These are phyloP conservation scores for Rhingia rostrata DNA, from an alignment of 2,888 invertebrate genomes.

Conservation along the genomic window DNA sequence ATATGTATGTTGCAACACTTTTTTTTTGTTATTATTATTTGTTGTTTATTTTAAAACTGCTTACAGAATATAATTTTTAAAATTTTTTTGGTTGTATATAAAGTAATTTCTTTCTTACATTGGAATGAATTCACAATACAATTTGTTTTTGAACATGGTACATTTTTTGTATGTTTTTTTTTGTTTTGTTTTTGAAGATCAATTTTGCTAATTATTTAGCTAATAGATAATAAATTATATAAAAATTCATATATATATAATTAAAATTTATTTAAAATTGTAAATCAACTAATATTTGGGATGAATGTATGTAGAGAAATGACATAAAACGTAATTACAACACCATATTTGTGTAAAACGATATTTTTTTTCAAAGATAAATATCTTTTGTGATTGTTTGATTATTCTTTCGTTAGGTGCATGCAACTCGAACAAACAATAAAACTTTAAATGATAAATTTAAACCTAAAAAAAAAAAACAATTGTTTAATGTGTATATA, in stretches of 20 bases:
- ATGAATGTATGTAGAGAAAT: conserved; percentile 22
- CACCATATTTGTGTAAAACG: conserved; percentile 5
- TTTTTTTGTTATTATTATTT: conserved; percentile 19
- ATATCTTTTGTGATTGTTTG: too few relatives aligned
- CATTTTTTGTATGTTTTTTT: conserved; percentile 17
- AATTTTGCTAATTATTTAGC: conserved; percentile 47
- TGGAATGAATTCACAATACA: conserved; percentile 72
- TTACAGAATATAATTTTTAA: conserved; percentile 15
- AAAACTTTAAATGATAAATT: conserved; percentile 15
- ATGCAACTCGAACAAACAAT: conserved; percentile 37
- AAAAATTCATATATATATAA: conserved; percentile 30
- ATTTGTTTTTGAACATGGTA: conserved; percentile 36
- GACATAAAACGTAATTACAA: conserved; percentile 31
- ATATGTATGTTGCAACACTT: conserved; percentile 49
- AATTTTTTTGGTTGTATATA: conserved; percentile 43
- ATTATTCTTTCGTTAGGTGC: conserved; percentile 1
- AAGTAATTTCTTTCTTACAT: conserved; percentile 36
- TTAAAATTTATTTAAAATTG: conserved; percentile 37
- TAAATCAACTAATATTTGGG: conserved; percentile 53
- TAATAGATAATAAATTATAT: conserved; percentile 43
- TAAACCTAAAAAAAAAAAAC: conserved; percentile 11
- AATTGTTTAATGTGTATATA: background rate
- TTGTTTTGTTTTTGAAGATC: conserved; percentile 19
- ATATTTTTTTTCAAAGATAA: background rate
- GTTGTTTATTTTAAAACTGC: conserved; percentile 37